Evolutionary conservation across 1,140 invertebrate species (phyloP).

Genomic region (Leguminivora glycinivorella): DNA sequence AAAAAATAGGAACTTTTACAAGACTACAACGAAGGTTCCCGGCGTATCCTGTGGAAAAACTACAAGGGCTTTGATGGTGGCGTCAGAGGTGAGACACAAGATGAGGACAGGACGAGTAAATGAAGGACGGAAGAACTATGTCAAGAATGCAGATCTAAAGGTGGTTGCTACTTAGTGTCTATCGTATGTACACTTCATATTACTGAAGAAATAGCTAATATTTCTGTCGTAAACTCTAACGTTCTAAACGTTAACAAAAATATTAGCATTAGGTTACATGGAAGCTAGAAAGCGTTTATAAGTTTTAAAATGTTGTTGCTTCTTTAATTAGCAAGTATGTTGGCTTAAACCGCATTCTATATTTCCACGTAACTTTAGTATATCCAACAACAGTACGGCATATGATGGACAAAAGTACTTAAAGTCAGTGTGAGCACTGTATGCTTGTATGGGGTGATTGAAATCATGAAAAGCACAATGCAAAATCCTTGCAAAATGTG

Average conservation of each 20-base stretch:
- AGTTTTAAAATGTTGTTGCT: neutral
- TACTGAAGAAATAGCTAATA: neutral
- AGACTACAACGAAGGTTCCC: neutral
- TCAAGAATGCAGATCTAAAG: constrained; percentile 18
- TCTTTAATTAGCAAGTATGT: neutral
- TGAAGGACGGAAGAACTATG: constrained; percentile 21
- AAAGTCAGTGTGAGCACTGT: neutral
- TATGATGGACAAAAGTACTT: neutral
- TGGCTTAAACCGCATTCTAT: neutral
- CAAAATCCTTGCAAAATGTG: neutral
- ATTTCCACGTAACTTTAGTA: neutral
- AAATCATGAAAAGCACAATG: neutral
- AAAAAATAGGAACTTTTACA: neutral
- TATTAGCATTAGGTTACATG: constrained; percentile 4
- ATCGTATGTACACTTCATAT: constrained; percentile 14
- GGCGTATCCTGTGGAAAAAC: constrained; percentile 10
- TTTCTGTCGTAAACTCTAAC: constrained; percentile 8
- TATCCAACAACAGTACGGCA: neutral
- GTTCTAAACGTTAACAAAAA: constrained; percentile 1
- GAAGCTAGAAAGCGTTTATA: neutral
- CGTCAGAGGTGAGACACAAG: constrained; percentile 19
- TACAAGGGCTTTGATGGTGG: neutral
- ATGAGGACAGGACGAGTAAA: constrained; percentile 18
- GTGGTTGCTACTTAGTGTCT: constrained; percentile 14
- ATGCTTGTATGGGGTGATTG: neutral